Base-by-base conservation (phyloP, 2,888 invertebrate genomes). In the Spodoptera picta region DNA sequence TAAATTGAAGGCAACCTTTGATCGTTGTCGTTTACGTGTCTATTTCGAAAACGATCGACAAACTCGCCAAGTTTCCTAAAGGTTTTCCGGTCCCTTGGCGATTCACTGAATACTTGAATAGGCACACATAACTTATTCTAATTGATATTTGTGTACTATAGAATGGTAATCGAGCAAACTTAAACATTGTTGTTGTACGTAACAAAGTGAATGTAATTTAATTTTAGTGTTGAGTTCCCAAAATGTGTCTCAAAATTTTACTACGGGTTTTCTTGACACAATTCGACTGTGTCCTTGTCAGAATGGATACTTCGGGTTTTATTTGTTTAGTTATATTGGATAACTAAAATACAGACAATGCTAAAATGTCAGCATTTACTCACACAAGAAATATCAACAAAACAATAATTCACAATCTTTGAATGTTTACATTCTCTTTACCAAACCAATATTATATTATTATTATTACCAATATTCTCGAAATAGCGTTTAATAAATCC, bases 121-220 rank as follows among this genome's bases (percentile, higher is more conserved):
- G 55, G 67, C 24, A 19, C 5, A 58, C 36, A 7, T n/a, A 68
- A 65, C 53, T 71, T 71, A 61, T 63, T 69, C 43, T 65, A 65
- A 74, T 76, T 68, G 70, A 62, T 61, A 62, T 57, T 76, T 67
- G 23, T 31, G 47, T 3, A 64, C 47, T 60, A 44, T 10, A 19
- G 24, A 67, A 69, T 61, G 48, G 23, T 62, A 54, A 61, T 52
- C 62, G 56, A 70, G 56, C 51, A 44, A 60, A 55, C 9, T 55
- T 10, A 60, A 24, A 50, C 43, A 63, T 54, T 50, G 9, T 9
- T 6, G 12, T 31, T 31, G 12, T 12, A 24, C 4, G 24, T n/a
- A 47, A 60, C 41, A 61, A 60, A 60, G 47, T 43, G 59, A 73
- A 54, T 61, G 1, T 44, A 57, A 49, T 60, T 49, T 43, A 19